phyloP scores from a whole-genome alignment of 2,888 invertebrate species.

The Euzetes globulus region DNA sequence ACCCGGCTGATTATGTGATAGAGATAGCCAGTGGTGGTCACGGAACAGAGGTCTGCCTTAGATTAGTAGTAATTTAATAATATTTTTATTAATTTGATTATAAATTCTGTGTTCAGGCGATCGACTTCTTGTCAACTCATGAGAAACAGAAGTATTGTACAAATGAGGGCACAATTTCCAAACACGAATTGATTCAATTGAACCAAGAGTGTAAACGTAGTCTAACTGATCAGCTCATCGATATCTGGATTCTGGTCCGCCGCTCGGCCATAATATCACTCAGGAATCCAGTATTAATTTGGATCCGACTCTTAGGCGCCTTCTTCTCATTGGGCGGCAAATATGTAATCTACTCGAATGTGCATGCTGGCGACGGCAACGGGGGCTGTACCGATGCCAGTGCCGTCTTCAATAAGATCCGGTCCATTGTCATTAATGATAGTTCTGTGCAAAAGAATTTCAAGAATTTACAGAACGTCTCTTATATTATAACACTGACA shows the following conservation, averaged over 20 bases:
- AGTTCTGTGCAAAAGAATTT: neutral
- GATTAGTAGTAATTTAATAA: no score
- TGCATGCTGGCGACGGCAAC: neutral
- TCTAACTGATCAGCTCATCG: conserved; percentile 1
- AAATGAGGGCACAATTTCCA: no score
- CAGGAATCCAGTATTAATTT: conserved; percentile 22
- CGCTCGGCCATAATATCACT: conserved; percentile 20
- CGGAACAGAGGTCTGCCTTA: conserved; percentile 49
- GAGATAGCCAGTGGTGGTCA: conserved; percentile 86
- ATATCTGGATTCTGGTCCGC: conserved; percentile 21
- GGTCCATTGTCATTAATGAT: conserved; percentile 7
- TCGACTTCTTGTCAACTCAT: no score
- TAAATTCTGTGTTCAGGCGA: no score
- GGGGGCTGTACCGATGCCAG: neutral
- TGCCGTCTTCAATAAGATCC: neutral
- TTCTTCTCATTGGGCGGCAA: neutral
- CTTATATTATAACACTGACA: conserved; percentile 20
- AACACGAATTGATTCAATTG: no score
- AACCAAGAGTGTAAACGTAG: neutral
- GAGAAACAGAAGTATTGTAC: no score
- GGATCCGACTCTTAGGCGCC: neutral
- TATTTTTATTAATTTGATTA: no score
- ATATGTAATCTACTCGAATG: neutral
- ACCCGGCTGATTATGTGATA: conserved; percentile 90
- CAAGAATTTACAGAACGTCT: conserved; percentile 5